Evolutionary conservation across 2,113 vertebrate species (phyloP).

Genomic region (Cathartes aura): DNA sequence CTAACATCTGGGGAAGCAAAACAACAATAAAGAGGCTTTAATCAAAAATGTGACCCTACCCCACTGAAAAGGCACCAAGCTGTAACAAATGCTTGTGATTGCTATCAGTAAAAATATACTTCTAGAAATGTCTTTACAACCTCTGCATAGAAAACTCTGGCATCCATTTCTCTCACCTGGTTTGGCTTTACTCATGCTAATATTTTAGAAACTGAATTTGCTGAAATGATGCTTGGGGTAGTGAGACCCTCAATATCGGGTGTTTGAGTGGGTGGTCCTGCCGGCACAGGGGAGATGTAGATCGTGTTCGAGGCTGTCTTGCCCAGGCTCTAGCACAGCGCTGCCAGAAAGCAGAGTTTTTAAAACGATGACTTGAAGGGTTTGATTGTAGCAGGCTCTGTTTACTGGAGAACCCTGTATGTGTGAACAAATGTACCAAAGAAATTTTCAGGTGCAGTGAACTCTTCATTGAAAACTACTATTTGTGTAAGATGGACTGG

Average conservation of each 20-base stretch:
- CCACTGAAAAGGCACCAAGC: neutral
- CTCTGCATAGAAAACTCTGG: neutral
- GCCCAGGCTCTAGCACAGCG: neutral
- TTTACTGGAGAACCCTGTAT: neutral
- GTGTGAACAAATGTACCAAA: fast-evolving
- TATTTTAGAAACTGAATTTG: neutral
- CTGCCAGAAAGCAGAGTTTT: neutral
- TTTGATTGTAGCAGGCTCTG: neutral
- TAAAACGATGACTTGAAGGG: neutral
- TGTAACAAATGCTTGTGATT: neutral
- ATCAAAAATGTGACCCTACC: neutral
- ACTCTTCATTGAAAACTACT: neutral
- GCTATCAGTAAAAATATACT: neutral
- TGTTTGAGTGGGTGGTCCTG: too few species aligned
- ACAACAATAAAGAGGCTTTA: neutral
- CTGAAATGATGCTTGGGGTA: neutral
- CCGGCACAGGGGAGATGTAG: neutral
- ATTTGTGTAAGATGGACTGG: neutral
- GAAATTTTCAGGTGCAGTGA: fast-evolving
- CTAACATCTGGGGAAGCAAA: neutral
- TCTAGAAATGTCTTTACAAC: neutral
- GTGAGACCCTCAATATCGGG: neutral
- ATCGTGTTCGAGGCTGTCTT: fast-evolving
- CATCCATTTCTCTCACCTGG: too few species aligned
- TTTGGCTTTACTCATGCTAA: neutral